Evolutionary conservation across 2,113 vertebrate species (phyloP).

Genomic region (Ceuthmochares aereus): DNA sequence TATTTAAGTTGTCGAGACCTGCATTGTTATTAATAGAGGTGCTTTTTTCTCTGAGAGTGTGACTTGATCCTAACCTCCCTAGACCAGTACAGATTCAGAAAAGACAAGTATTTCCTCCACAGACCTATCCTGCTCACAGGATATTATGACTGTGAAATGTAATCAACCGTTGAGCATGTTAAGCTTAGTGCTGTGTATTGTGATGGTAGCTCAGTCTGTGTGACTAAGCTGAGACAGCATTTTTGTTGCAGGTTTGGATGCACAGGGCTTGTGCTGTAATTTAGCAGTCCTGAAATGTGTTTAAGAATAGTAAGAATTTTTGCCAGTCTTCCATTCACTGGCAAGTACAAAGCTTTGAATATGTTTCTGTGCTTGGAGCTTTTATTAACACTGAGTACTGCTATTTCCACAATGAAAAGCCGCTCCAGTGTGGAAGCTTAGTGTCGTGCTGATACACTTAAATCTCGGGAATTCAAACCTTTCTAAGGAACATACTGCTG

Average conservation of each 20-base stretch:
- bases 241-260: neutral
- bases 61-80: neutral
- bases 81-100: neutral
- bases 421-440: neutral
- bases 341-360: neutral
- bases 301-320: neutral
- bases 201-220: neutral
- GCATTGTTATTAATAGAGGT: conserved; percentile 10
- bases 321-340: neutral
- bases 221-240: neutral
- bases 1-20: neutral
- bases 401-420: neutral
- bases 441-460: neutral
- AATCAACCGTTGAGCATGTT: neutral
- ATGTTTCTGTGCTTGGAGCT: neutral
- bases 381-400: neutral
- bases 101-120: neutral
- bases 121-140: neutral
- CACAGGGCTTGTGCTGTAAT: neutral
- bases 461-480: neutral
- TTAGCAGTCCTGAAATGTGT: neutral
- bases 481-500: neutral
- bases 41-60: conserved; percentile 13
- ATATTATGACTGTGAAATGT: conserved; percentile 9
- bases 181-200: neutral